Conservation (phyloP, 2,888 invertebrate species). For the Pheosia tremula region DNA sequence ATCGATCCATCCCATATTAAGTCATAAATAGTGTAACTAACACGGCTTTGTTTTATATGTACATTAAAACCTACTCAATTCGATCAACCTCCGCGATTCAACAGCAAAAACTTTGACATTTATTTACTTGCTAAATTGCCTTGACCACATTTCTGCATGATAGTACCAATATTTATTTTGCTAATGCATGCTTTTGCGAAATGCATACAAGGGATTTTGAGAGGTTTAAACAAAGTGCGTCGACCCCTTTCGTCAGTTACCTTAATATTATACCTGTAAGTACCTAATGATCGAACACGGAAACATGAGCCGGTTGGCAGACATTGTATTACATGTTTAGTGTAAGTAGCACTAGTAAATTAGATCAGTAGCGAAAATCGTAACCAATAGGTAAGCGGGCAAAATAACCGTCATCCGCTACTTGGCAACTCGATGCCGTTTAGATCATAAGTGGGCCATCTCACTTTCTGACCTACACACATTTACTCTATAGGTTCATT, state of each 20-base stretch:
- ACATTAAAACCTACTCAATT: not conserved
- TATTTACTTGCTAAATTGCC: conserved; percentile 13
- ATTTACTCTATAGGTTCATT: conserved; percentile 37
- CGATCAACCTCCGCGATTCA: not conserved
- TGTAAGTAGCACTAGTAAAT: conserved; percentile 33
- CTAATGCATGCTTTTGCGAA: not conserved
- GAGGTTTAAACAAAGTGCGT: not conserved
- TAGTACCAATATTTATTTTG: conserved; percentile 18
- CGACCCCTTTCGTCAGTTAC: not conserved
- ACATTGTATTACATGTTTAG: not conserved
- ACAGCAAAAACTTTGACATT: conserved; percentile 6
- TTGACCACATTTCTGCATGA: conserved; percentile 22
- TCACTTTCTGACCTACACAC: conserved; percentile 74
- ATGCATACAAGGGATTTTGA: not conserved
- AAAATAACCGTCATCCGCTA: conserved; percentile 65
- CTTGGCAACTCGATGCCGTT: conserved; percentile 66
- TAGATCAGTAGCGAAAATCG: conserved; percentile 48
- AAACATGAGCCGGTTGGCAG: not conserved
- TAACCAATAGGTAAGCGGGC: conserved; percentile 51
- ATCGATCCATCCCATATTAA: no score
- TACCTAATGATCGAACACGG: not conserved
- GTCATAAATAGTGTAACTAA: no score
- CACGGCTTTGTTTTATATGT: not conserved
- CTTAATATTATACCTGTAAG: not conserved
- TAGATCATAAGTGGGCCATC: conserved; percentile 74